Conservation (phyloP, 2,888 invertebrate species). For the Melieria picta region DNA sequence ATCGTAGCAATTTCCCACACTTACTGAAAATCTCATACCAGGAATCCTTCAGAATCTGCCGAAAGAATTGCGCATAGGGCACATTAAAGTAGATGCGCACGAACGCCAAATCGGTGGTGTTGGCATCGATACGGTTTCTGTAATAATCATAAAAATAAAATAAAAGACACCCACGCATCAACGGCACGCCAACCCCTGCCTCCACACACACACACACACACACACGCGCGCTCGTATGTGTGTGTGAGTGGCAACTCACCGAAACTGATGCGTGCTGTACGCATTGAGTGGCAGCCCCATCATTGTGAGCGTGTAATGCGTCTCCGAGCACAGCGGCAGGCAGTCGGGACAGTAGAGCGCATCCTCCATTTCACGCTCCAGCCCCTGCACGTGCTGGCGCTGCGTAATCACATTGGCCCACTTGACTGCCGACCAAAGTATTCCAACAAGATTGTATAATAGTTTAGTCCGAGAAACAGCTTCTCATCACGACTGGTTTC, state of each 20-base stretch:
- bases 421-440: constrained; percentile 58
- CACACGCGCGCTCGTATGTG: not conserved
- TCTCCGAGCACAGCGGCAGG: constrained; percentile 69
- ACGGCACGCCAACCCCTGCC: not conserved
- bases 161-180: not conserved
- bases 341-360: constrained; percentile 71
- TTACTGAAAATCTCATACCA: constrained; percentile 76
- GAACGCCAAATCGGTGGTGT: constrained; percentile 39
- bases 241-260: constrained; percentile 35
- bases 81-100: constrained; percentile 55
- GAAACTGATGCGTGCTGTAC: constrained; percentile 34
- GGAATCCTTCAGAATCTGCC: constrained; percentile 54
- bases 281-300: constrained; percentile 36
- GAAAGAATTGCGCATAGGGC: constrained; percentile 51
- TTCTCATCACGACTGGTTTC: not conserved
- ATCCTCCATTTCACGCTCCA: constrained; percentile 69
- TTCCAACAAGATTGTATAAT: not conserved
- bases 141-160: constrained; percentile 11
- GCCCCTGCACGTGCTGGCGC: constrained; percentile 54
- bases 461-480: not conserved
- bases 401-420: constrained; percentile 65
- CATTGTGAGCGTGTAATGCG: constrained; percentile 63
- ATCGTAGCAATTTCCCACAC: constrained; percentile 49
- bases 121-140: constrained; percentile 18
- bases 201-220: not conserved